Evolutionary conservation across 2,797 vertebrate genomes (phyloP).

Genomic region (Sciurus carolinensis): DNA sequence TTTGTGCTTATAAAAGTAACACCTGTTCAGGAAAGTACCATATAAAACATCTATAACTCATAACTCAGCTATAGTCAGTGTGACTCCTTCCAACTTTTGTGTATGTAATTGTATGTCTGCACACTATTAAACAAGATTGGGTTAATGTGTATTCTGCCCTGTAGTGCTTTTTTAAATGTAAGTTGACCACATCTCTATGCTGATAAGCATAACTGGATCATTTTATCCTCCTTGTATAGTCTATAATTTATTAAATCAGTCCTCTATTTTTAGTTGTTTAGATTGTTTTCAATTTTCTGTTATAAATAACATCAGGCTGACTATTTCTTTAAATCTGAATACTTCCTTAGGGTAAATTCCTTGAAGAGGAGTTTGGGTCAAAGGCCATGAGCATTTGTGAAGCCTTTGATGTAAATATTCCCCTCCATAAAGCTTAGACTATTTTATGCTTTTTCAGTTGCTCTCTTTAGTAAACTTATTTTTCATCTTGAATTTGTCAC

Average conservation of each 20-base stretch:
- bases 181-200: slow-evolving; percentile 35
- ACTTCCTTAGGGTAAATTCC: slow-evolving; percentile 48
- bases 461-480: slow-evolving; percentile 15
- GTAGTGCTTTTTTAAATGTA: background rate
- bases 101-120: background rate
- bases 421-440: slow-evolving; percentile 31
- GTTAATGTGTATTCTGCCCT: background rate
- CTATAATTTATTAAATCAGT: slow-evolving; percentile 25
- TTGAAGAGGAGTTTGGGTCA: slow-evolving; percentile 51
- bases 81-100: slow-evolving; percentile 17
- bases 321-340: slow-evolving; percentile 41
- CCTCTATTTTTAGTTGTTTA: slow-evolving; percentile 60
- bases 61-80: background rate
- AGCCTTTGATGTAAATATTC: background rate
- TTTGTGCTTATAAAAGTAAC: slow-evolving; percentile 68
- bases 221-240: background rate
- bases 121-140: background rate
- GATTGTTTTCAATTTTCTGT: slow-evolving; percentile 38
- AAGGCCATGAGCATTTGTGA: slow-evolving; percentile 27
- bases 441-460: background rate
- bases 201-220: background rate
- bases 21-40: slow-evolving; percentile 10
- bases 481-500: slow-evolving; percentile 35
- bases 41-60: slow-evolving; percentile 3
- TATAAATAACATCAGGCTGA: slow-evolving; percentile 10